Percentiles rank a stretch among this genome's conserved stretches.
Conservation (phyloP, 2,888 invertebrate genomes). For the Torymus texanus region DNA sequence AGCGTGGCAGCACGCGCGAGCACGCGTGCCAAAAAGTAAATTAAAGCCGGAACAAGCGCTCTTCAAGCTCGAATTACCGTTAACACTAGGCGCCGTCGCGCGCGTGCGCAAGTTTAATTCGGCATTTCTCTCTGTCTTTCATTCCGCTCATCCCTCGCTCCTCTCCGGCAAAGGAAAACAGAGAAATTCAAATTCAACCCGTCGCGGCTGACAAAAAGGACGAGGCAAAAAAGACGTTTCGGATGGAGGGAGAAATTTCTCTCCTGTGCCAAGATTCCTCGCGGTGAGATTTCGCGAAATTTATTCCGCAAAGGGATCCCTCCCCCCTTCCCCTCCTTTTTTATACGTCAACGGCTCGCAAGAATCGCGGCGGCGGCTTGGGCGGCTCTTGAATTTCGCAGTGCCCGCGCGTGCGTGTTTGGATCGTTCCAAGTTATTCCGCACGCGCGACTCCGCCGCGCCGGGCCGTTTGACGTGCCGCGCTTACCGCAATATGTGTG, state of each 20-base stretch:
- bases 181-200: background rate
- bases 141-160: too few species aligned
- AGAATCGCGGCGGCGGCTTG: too few species aligned
- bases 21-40: slow-evolving; percentile 36
- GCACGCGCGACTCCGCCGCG: background rate
- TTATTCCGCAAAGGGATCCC: background rate
- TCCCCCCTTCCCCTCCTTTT: background rate
- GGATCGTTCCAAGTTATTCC: slow-evolving; percentile 37
- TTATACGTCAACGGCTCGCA: background rate
- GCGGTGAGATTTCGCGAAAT: slow-evolving; percentile 12
- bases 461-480: slow-evolving; percentile 17
- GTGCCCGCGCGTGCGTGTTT: background rate
- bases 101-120: too few species aligned
- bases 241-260: background rate
- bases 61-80: too few species aligned
- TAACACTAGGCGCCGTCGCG: too few species aligned
- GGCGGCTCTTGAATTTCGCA: too few species aligned
- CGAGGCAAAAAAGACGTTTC: background rate
- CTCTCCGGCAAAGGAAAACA: background rate
- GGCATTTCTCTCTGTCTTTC: too few species aligned
- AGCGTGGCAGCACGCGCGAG: background rate
- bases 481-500: too few species aligned
- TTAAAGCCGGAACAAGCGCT: slow-evolving; percentile 10
- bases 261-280: slow-evolving; percentile 1
- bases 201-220: background rate